Evolutionary conservation across 2,113 vertebrate species (phyloP).

Genomic region (Tringa solitaria): DNA sequence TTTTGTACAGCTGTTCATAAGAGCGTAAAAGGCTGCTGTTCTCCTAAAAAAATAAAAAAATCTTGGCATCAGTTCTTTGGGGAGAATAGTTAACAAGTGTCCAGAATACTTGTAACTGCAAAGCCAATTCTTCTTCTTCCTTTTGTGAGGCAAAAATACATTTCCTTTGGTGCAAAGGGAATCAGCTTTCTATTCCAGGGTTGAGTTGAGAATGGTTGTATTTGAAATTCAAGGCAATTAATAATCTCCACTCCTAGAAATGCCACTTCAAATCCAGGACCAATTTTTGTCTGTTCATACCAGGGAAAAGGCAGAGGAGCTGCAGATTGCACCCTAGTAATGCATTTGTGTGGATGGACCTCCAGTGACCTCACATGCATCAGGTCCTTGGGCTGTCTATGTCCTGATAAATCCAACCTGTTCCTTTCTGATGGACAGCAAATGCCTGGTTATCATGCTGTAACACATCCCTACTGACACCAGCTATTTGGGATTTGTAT

Average conservation of each 20-base stretch:
- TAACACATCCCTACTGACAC: neutral
- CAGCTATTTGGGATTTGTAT: neutral
- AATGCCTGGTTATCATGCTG: neutral
- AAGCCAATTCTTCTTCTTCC: neutral
- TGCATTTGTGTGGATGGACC: neutral
- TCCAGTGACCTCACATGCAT: neutral
- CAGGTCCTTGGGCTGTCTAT: neutral
- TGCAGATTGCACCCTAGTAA: neutral
- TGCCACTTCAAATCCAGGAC: neutral
- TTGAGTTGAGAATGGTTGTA: neutral
- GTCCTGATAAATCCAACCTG: neutral
- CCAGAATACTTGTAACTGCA: neutral
- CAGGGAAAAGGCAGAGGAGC: neutral
- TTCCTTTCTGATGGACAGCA: neutral
- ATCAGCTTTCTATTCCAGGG: neutral
- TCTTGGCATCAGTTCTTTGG: neutral
- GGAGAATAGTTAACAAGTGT: neutral
- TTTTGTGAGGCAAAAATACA: conserved; percentile 3
- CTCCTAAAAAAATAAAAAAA: neutral
- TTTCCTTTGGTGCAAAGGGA: conserved; percentile 31
- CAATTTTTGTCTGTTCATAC: neutral
- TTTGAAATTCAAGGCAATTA: neutral
- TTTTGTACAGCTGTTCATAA: conserved; percentile 45
- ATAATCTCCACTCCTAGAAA: neutral
- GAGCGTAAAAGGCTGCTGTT: neutral